Evolutionary conservation across 2,113 vertebrate genomes (phyloP), one percentile per base, ranked within the genome.

Genomic region (Chionis minor): DNA sequence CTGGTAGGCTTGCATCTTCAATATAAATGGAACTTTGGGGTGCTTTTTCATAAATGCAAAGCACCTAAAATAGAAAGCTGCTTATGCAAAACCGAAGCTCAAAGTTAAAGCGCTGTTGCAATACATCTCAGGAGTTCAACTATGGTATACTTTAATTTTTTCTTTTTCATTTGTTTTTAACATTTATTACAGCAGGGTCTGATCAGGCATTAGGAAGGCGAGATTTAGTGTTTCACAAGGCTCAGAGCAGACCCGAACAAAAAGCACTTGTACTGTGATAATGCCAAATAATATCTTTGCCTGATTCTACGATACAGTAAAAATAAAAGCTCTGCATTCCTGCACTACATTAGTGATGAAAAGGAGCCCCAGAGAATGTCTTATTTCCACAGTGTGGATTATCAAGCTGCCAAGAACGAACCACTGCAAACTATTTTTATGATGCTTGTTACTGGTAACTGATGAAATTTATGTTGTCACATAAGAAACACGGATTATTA

Each of bases 291-390:
- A 56, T 32, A 52, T 55, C 88, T 47, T 18, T 74, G 61, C 71
- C 62, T 15, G 5, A 58, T 80, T 63, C 78, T 67, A 63, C 77
- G 70, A 87, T 27, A 65, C 47, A 86, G 89, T 79, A 47, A 86
- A 94, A 92, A 87, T 59, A 94, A 95, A 94, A 88, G 86, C 77
- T 58, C 80, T 81, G 70, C 86, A 49, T 88, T 89, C 94, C n/a
- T 16, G 30, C 70, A 55, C 73, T 80, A 44, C 65, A 71, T 90
- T 65, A 94, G 81, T 5, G 0, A 73, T 67, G 51, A 73, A 74
- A 92, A 92, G 75, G 40, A 92, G 67, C 70, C 85, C 90, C 77
- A 30, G 90, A 94, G 80, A 96, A 92, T 8, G 47, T 51, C 92
- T 95, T 54, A 38, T 86, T 94, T 84, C 89, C 94, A 59, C 69